These are phyloP conservation scores for Natrix natrix DNA, from an alignment of 2,797 vertebrate genomes.

Conservation along the genomic window DNA sequence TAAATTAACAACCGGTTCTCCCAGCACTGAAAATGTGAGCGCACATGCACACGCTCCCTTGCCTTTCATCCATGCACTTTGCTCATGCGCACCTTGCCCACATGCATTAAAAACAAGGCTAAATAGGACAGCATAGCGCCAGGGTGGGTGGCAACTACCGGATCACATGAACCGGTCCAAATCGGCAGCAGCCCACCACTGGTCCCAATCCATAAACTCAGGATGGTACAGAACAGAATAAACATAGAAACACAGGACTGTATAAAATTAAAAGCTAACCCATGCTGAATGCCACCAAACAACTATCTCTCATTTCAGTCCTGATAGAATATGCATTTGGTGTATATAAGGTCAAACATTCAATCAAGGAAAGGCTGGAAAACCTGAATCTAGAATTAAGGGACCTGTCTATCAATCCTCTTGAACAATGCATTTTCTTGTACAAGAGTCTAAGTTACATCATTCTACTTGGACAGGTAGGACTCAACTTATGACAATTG, in stretches of 20 bases:
- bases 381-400: background rate
- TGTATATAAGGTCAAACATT: background rate
- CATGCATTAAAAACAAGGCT: too few relatives aligned
- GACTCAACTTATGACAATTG: too few relatives aligned
- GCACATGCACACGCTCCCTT: too few relatives aligned
- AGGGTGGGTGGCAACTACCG: too few relatives aligned
- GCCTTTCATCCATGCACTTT: too few relatives aligned
- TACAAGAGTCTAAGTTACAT: background rate
- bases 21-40: too few relatives aligned
- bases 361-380: background rate
- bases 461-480: background rate
- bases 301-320: background rate
- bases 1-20: too few relatives aligned
- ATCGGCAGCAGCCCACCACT: too few relatives aligned
- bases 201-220: background rate
- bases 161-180: too few relatives aligned
- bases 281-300: background rate
- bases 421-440: background rate
- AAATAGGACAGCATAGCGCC: too few relatives aligned
- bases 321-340: background rate
- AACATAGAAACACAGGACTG: background rate
- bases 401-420: background rate
- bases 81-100: too few relatives aligned
- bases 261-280: background rate
- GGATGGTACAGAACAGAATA: background rate